Evolutionary conservation across 2,797 vertebrate species (phyloP).

Genomic region (Pristis pectinata): DNA sequence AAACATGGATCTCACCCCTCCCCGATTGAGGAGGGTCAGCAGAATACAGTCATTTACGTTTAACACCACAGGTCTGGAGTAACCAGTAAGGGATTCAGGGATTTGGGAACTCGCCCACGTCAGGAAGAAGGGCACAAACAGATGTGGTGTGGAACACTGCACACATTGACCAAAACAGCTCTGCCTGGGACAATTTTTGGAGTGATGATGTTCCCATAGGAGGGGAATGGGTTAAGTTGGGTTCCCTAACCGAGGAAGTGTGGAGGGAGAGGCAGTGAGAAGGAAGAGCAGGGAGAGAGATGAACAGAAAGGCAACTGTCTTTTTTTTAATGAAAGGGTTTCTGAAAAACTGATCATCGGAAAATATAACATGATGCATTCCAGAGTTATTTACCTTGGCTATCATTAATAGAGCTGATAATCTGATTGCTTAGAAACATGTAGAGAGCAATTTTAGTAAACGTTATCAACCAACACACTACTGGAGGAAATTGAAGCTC

Average conservation of each 20-base stretch:
- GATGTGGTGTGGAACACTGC: not conserved
- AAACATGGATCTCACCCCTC: not conserved
- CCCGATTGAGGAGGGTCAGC: not conserved
- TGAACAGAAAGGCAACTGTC: not conserved
- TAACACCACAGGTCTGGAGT: not conserved
- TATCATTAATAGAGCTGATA: not conserved
- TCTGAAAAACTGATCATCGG: not conserved
- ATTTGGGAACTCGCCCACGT: not conserved
- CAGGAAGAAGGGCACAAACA: not conserved
- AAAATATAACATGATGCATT: not conserved
- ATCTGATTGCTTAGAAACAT: not conserved
- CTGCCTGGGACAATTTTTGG: not conserved
- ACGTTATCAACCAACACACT: not conserved
- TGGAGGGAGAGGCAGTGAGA: too few relatives aligned
- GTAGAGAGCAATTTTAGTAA: not conserved
- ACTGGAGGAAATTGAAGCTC: not conserved
- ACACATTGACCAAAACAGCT: not conserved
- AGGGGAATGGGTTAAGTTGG: not conserved
- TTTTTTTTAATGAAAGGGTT: not conserved
- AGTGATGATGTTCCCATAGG: not conserved
- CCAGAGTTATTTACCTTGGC: not conserved
- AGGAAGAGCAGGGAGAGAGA: not conserved
- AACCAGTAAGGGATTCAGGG: not conserved
- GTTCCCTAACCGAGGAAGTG: not conserved
- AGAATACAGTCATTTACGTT: not conserved